Evolutionary conservation across 92 coral and sea anemone species (phyloP).

Genomic region (Montipora capitata): DNA sequence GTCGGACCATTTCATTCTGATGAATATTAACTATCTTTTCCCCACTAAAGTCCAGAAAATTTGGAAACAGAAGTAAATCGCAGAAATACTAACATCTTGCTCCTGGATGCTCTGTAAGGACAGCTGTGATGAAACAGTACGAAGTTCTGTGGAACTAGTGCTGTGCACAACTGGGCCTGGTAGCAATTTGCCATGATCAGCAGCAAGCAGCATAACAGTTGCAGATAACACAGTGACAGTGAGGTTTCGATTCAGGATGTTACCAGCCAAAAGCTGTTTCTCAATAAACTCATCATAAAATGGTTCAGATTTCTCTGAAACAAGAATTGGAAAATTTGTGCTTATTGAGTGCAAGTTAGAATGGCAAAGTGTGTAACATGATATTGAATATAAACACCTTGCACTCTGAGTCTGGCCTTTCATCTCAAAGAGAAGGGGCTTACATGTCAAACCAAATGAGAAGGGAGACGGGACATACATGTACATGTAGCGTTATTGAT

Average conservation of each 20-base stretch:
- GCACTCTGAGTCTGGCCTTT: too few species aligned
- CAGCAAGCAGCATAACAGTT: slow-evolving; percentile 77
- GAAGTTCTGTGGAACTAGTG: slow-evolving; percentile 47
- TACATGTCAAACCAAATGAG: too few species aligned
- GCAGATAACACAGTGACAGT: slow-evolving; percentile 81
- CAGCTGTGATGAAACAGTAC: slow-evolving; percentile 39
- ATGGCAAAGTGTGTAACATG: too few species aligned
- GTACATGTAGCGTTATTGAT: too few species aligned
- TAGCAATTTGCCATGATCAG: slow-evolving; percentile 83
- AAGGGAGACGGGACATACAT: too few species aligned
- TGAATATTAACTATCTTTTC: background rate
- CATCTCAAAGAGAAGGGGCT: too few species aligned
- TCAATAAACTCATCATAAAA: slow-evolving; percentile 98
- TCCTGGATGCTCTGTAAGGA: slow-evolving; percentile 53
- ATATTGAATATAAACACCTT: too few species aligned
- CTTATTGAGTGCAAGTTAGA: background rate
- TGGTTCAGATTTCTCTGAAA: slow-evolving; percentile 87
- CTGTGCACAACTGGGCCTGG: slow-evolving; percentile 13
- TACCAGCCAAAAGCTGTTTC: slow-evolving; percentile 97
- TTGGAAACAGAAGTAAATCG: too few species aligned
- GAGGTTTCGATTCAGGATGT: slow-evolving; percentile 80
- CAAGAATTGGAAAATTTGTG: background rate
- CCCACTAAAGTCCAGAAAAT: background rate
- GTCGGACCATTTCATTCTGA: too few species aligned
- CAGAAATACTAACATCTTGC: slow-evolving; percentile 31